Evolutionary conservation across 2,888 invertebrate species (phyloP).

Genomic region (Nipponacmea schrenckii): DNA sequence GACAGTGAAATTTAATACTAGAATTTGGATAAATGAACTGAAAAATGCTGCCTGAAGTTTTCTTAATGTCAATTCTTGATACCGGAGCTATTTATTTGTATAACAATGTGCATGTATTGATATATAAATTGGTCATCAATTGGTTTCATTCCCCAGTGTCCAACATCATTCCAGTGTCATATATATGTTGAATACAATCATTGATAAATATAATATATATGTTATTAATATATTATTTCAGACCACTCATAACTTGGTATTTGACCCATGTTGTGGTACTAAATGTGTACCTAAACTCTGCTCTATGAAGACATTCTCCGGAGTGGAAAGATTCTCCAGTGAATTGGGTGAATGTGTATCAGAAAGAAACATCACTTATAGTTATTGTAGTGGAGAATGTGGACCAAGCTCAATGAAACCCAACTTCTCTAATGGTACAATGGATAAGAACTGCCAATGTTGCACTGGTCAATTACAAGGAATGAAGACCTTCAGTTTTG

Average conservation of each 20-base stretch:
- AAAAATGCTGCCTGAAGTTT: too few species aligned
- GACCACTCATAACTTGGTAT: background rate
- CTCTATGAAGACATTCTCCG: background rate
- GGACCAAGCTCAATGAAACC: constrained; percentile 1
- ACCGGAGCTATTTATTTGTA: too few species aligned
- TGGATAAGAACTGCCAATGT: background rate
- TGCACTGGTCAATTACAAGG: background rate
- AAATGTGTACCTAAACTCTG: background rate
- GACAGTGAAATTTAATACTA: too few species aligned
- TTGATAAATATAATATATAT: too few species aligned
- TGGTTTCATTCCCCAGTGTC: too few species aligned
- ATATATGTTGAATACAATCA: too few species aligned
- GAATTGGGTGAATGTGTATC: background rate
- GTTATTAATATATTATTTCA: background rate
- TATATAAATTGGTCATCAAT: too few species aligned
- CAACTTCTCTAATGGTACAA: background rate
- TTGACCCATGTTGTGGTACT: constrained; percentile 1
- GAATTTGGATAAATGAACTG: too few species aligned
- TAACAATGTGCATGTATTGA: too few species aligned
- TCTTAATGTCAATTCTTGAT: too few species aligned
- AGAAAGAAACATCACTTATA: background rate
- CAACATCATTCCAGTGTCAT: too few species aligned
- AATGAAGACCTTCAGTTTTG: background rate
- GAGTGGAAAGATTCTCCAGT: background rate
- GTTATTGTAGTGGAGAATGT: background rate